Conservation (phyloP, 2,797 vertebrate species). For the Triplophysa yarkandensis region DNA sequence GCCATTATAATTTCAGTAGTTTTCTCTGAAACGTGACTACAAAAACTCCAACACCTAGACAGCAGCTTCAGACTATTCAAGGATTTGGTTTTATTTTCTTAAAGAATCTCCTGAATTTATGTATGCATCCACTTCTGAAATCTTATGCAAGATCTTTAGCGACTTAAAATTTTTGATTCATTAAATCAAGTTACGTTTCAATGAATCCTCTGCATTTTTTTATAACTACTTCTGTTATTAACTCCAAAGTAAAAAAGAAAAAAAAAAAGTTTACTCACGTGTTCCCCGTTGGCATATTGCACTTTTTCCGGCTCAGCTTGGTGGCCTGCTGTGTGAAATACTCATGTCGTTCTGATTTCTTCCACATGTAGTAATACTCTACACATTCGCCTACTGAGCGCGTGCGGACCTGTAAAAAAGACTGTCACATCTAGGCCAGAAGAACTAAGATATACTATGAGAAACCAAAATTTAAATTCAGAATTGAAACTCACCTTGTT, state of each 20-base stretch:
- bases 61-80: background rate
- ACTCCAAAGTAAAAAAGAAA: slow-evolving; percentile 29
- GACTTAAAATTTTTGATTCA: background rate
- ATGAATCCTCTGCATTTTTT: background rate
- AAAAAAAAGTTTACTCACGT: slow-evolving; percentile 76
- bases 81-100: background rate
- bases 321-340: slow-evolving; percentile 92
- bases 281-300: slow-evolving; percentile 81
- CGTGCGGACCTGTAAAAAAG: slow-evolving; percentile 84
- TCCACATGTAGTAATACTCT: slow-evolving; percentile 98
- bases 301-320: slow-evolving; percentile 87
- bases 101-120: background rate
- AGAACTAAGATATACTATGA: background rate
- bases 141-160: background rate
- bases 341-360: slow-evolving; percentile 91
- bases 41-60: background rate
- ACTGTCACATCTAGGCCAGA: background rate
- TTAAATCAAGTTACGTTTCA: too few relatives aligned
- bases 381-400: slow-evolving; percentile 94
- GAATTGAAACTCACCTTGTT: slow-evolving; percentile 83
- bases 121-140: background rate
- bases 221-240: background rate
- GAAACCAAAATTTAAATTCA: too few relatives aligned
- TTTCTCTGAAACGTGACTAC: background rate
- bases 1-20: background rate